Evolutionary conservation across 2,797 vertebrate species (phyloP).

Genomic region (Cygnus olor): DNA sequence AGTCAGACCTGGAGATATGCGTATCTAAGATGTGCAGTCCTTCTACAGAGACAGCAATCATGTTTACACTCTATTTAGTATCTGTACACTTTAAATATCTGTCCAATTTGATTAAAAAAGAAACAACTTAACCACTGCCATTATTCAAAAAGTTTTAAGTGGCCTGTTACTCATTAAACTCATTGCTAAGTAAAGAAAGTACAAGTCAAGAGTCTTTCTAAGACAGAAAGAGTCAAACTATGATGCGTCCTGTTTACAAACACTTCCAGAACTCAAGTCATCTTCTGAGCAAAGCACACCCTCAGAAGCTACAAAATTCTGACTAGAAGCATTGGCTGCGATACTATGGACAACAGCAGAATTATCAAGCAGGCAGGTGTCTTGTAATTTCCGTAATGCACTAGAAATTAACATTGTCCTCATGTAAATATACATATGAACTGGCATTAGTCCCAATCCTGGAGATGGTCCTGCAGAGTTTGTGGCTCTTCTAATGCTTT

Average conservation of each 20-base stretch:
- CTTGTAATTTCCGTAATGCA: neutral
- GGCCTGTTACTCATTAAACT: neutral
- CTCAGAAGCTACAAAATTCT: neutral
- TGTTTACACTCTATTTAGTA: neutral
- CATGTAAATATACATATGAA: neutral
- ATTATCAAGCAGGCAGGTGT: neutral
- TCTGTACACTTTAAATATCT: neutral
- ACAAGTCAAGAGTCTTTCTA: neutral
- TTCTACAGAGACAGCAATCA: neutral
- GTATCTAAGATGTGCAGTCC: fast-evolving
- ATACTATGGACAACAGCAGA: neutral
- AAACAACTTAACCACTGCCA: neutral
- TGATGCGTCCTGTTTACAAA: neutral
- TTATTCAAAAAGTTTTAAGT: neutral
- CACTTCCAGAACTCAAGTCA: neutral
- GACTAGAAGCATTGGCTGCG: neutral
- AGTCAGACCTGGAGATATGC: neutral
- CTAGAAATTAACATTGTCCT: neutral
- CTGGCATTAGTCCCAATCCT: neutral
- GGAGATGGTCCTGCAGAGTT: neutral
- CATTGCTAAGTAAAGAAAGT: neutral
- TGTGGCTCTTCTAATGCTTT: neutral
- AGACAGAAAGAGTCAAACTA: neutral
- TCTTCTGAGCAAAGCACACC: neutral
- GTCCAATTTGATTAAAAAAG: neutral